Conservation (phyloP, 2,888 invertebrate species). For the Amorpha juglandis region DNA sequence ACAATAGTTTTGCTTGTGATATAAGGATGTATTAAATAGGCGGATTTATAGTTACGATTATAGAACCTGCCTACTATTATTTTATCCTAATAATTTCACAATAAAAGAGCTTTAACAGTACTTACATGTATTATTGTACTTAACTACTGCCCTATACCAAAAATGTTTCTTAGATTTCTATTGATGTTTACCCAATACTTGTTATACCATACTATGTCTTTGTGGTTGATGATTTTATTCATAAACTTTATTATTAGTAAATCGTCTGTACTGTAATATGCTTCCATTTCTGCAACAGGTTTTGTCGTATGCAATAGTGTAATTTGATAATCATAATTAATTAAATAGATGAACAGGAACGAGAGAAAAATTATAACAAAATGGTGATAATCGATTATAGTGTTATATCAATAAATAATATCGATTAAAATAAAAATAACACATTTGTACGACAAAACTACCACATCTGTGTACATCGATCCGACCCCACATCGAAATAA, state of each 20-base stretch:
- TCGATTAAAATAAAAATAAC: background rate
- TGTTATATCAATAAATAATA: background rate
- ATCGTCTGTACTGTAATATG: background rate
- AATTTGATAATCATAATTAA: background rate
- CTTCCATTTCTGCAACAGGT: background rate
- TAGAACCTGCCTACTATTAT: constrained; percentile 32
- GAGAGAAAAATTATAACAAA: background rate
- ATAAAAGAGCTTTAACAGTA: constrained; percentile 27
- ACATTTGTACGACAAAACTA: background rate
- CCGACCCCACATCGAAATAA: constrained; percentile 17
- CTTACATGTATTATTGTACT: constrained; percentile 23
- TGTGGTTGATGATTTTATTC: constrained; percentile 19
- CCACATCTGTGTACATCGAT: constrained; percentile 7
- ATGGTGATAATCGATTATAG: background rate
- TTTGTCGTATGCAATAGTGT: constrained; percentile 12
- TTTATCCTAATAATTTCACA: constrained; percentile 24
- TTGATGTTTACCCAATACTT: constrained; percentile 16
- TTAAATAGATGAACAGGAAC: background rate
- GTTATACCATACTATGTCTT: constrained; percentile 15
- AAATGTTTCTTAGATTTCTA: constrained; percentile 31
- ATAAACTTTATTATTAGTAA: constrained; percentile 1
- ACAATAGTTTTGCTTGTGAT: background rate
- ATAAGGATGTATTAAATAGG: background rate
- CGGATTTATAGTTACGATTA: constrained; percentile 14
- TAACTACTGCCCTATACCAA: constrained; percentile 12